phyloP scores from a whole-genome alignment of 2,888 invertebrate genomes.

The Ceraclea dissimilis region DNA sequence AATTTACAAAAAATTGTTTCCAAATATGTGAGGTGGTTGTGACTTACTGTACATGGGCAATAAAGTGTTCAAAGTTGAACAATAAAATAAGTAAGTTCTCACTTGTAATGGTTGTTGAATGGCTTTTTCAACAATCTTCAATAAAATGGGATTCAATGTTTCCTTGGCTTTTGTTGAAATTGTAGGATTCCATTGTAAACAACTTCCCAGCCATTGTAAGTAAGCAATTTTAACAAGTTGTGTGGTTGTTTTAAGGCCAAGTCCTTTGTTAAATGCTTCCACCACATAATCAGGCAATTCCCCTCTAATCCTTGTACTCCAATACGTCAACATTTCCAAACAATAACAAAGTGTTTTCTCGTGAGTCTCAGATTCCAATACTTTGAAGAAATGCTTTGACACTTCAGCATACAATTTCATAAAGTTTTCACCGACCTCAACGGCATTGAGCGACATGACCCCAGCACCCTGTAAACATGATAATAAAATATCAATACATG shows the following conservation, averaged over 20 bases:
- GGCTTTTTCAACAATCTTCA: slow-evolving; percentile 69
- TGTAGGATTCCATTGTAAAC: slow-evolving; percentile 48
- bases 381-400: slow-evolving; percentile 62
- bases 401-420: slow-evolving; percentile 39
- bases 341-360: slow-evolving; percentile 82
- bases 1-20: too few species aligned
- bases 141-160: slow-evolving; percentile 54
- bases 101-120: slow-evolving; percentile 66
- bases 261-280: slow-evolving; percentile 64
- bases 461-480: slow-evolving; percentile 54
- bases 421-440: slow-evolving; percentile 47
- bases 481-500: not conserved
- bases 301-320: slow-evolving; percentile 64
- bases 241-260: slow-evolving; percentile 68
- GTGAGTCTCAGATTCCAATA: slow-evolving; percentile 82
- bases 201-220: slow-evolving; percentile 63
- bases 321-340: slow-evolving; percentile 71
- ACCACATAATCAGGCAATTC: slow-evolving; percentile 58
- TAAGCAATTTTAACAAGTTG: slow-evolving; percentile 71
- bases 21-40: too few species aligned
- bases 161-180: slow-evolving; percentile 33
- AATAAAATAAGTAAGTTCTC: too few species aligned
- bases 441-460: slow-evolving; percentile 62
- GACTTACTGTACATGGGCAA: too few species aligned
- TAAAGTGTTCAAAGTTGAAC: too few species aligned